Evolutionary conservation across 2,797 vertebrate genomes (phyloP).

Genomic region (Pantherophis alleghaniensis): DNA sequence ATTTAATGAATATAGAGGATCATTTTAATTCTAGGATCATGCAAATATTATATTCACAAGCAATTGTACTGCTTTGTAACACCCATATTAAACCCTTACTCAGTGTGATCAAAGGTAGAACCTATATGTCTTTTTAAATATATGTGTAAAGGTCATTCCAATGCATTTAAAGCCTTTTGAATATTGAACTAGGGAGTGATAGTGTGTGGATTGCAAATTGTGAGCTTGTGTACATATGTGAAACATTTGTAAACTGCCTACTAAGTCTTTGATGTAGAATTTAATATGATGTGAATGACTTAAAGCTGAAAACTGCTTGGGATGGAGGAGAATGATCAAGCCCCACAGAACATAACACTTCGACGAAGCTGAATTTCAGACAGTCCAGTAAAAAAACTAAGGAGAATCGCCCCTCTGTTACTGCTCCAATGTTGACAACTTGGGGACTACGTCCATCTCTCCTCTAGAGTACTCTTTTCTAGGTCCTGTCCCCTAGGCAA

Average conservation of each 20-base stretch:
- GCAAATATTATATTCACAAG: neutral
- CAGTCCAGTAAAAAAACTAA: neutral
- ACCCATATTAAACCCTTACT: neutral
- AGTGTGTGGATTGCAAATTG: neutral
- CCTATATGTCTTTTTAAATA: neutral
- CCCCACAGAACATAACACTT: neutral
- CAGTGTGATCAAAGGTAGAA: neutral
- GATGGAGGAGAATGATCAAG: neutral
- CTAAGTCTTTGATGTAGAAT: neutral
- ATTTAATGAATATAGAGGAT: neutral
- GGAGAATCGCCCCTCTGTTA: no score
- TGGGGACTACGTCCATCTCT: neutral
- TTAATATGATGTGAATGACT: neutral
- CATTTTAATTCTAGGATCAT: neutral
- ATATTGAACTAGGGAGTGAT: neutral
- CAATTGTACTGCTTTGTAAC: neutral
- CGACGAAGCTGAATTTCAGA: neutral
- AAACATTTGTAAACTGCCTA: neutral
- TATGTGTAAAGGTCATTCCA: neutral
- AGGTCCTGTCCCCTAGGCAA: neutral
- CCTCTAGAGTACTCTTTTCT: neutral
- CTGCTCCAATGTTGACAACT: neutral
- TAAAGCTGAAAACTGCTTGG: neutral
- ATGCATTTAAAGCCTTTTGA: no score
- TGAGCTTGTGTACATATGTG: neutral